These are phyloP conservation scores for Spilosoma lubricipeda DNA, from an alignment of 2,888 invertebrate species.

Conservation along the genomic window DNA sequence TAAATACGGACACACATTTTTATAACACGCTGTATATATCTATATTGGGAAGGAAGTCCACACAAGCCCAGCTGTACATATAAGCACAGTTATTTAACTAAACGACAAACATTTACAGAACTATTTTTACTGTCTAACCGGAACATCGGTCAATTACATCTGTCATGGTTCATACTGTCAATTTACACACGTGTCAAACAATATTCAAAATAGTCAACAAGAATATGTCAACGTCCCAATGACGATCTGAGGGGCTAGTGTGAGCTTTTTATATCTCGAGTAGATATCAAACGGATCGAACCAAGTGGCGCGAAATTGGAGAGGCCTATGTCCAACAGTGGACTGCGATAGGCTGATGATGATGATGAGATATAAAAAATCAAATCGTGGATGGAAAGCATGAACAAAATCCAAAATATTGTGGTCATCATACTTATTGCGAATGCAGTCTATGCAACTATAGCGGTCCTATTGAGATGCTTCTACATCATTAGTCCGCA, in stretches of 20 bases:
- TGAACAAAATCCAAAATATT: no score
- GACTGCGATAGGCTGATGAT: no score
- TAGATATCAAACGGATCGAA: no score
- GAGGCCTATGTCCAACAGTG: no score
- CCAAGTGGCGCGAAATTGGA: no score
- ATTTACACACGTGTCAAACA: constrained; percentile 43
- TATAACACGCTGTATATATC: not conserved
- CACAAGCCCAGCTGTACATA: not conserved
- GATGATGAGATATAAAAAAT: no score
- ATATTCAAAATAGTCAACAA: constrained; percentile 50
- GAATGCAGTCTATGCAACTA: no score
- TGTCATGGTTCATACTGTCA: constrained; percentile 38
- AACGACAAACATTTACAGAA: constrained; percentile 30
- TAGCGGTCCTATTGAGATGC: no score
- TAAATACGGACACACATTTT: not conserved
- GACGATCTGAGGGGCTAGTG: constrained; percentile 13
- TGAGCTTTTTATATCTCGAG: no score
- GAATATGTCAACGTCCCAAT: constrained; percentile 41
- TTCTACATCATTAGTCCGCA: no score
- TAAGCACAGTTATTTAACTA: not conserved
- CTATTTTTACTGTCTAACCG: constrained; percentile 25
- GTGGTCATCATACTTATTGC: no score
- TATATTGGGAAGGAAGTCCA: not conserved
- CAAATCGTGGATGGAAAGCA: no score
- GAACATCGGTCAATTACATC: constrained; percentile 35